Evolutionary conservation across 2,797 vertebrate genomes (phyloP), one percentile per base, ranked within the genome.

Genomic region (Pelodytes ibericus): DNA sequence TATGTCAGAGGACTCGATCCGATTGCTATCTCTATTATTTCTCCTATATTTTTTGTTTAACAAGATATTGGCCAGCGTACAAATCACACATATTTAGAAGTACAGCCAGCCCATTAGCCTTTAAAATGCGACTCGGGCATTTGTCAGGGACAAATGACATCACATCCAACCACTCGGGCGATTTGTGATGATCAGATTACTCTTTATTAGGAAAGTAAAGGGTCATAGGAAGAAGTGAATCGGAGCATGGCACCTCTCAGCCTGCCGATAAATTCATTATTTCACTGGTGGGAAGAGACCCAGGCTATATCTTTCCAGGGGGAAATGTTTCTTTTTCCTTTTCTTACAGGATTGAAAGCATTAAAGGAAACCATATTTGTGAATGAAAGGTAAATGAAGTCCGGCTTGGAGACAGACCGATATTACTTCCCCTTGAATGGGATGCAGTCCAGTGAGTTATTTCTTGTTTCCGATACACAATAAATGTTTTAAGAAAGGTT

Each of bases 21-120:
- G 74, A 71, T 71, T 41, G 41, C 49, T 44, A 41, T 30, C 74
- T 70, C 47, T 25, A 71, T 64, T 63, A 57, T 71, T 61, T 64
- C 49, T 58, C 10, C 26, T 44, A 64, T 76, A 44, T 57, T 63
- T n/a, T 64, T 58, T 66, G 64, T 57, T 63, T 29, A 41, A 16
- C 4, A 15, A 39, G 4, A n/a, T n/a, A 22, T 30, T 75, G 74
- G 74, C 66, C 36, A 22, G 31, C 20, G 39, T 56, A 51, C 66
- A 75, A 53, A 13, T 61, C 22, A 16, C 20, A 62, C 63, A 71
- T 70, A 76, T 70, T 56, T 39, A n/a, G n/a, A 30, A 3, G 16
- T 33, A 39, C 57, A 30, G 66, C 59, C 27, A 0, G 27, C 58
- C 59, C 59, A 70, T 63, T 76, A 70, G 58, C 57, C 58, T 70